phyloP scores from a whole-genome alignment of 2,113 vertebrate genomes.

The Passer domesticus region DNA sequence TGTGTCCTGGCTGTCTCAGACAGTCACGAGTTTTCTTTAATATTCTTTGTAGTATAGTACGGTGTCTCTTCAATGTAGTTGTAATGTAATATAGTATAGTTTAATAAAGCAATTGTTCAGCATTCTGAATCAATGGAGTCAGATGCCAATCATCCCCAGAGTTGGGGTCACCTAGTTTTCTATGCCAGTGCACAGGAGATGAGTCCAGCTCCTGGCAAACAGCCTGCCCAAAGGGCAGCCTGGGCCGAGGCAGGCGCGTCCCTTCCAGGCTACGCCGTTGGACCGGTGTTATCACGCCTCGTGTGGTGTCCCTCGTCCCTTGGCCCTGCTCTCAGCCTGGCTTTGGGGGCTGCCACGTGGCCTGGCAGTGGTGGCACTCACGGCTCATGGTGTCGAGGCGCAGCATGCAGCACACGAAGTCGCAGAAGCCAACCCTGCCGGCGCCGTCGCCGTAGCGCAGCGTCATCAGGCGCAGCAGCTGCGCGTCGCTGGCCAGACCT shows the following conservation, averaged over 20 bases:
- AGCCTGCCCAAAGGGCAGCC: not conserved
- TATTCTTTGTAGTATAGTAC: not conserved
- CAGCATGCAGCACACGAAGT: conserved; percentile 74
- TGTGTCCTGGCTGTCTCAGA: not conserved
- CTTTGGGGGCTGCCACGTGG: not conserved
- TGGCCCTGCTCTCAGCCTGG: not conserved
- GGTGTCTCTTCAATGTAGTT: not conserved
- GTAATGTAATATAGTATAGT: not conserved
- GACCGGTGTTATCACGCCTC: accelerated
- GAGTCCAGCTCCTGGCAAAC: not conserved
- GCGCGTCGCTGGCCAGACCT: not conserved
- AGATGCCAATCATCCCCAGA: not conserved
- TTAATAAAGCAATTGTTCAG: not conserved
- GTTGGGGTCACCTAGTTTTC: not conserved
- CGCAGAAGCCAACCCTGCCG: conserved; percentile 52
- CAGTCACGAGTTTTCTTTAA: not conserved
- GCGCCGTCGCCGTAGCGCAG: conserved; percentile 42
- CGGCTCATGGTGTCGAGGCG: conserved; percentile 71
- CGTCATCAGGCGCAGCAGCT: conserved; percentile 56
- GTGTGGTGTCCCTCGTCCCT: accelerated
- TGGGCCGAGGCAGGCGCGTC: not conserved
- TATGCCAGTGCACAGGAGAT: not conserved
- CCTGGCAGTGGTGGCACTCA: conserved; percentile 32
- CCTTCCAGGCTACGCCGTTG: accelerated
- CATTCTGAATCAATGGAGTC: not conserved